Evolutionary conservation across 1,140 invertebrate genomes (phyloP).

Genomic region (Orius laevigatus): DNA sequence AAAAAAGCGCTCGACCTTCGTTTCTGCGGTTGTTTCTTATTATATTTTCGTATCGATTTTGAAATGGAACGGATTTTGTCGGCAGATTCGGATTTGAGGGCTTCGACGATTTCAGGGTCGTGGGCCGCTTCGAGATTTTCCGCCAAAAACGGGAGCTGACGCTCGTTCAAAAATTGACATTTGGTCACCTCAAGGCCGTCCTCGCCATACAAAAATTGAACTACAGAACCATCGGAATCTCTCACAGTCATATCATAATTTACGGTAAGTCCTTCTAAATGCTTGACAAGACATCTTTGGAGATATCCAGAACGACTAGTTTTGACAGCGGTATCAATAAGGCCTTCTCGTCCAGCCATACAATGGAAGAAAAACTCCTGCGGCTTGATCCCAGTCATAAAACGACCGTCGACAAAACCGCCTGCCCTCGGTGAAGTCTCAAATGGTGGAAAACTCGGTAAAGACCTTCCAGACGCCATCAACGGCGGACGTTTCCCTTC

Average conservation of each 20-base stretch:
- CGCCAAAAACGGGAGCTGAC: slow-evolving; percentile 65
- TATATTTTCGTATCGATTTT: slow-evolving; percentile 41
- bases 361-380: slow-evolving; percentile 99
- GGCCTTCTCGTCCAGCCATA: slow-evolving; percentile 95
- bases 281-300: slow-evolving; percentile 94
- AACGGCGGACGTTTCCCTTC: slow-evolving; percentile 92
- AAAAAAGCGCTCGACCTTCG: slow-evolving; percentile 19
- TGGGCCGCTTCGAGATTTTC: slow-evolving; percentile 55
- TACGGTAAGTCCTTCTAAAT: slow-evolving; percentile 84
- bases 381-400: slow-evolving; percentile 92
- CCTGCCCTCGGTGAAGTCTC: slow-evolving; percentile 84
- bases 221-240: slow-evolving; percentile 83
- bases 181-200: slow-evolving; percentile 88
- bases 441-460: slow-evolving; percentile 86
- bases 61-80: slow-evolving; percentile 26
- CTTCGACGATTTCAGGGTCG: slow-evolving; percentile 36
- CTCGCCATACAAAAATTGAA: slow-evolving; percentile 96
- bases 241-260: slow-evolving; percentile 89
- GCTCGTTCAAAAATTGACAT: slow-evolving; percentile 64
- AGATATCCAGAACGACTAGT: slow-evolving; percentile 96
- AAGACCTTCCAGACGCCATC: slow-evolving; percentile 80
- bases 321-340: slow-evolving; percentile 74
- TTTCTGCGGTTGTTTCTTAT: slow-evolving; percentile 32
- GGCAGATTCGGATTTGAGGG: slow-evolving; percentile 36
- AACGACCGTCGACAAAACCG: slow-evolving; percentile 89